phyloP scores from a whole-genome alignment of 2,113 vertebrate genomes.

The Bettongia penicillata region DNA sequence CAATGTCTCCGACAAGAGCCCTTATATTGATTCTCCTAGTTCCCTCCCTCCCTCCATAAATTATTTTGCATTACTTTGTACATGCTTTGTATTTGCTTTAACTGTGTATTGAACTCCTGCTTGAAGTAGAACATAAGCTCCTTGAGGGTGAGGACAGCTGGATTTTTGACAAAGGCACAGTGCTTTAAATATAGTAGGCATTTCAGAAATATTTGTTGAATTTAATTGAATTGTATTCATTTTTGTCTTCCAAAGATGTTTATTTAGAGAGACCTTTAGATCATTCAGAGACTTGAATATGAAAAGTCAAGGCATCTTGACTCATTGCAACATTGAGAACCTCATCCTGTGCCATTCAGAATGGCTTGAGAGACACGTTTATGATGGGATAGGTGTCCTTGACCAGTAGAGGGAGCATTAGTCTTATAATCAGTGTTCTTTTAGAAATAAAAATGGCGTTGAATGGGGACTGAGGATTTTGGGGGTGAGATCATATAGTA shows the following conservation, averaged over 20 bases:
- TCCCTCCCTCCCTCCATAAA: neutral
- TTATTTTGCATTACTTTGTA: neutral
- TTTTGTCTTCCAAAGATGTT: neutral
- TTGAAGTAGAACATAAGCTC: neutral
- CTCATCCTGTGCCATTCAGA: neutral
- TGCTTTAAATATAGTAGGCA: neutral
- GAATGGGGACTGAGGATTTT: constrained; percentile 2
- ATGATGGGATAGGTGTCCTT: constrained; percentile 32
- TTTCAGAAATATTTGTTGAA: neutral
- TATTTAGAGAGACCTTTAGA: neutral
- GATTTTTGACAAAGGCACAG: neutral
- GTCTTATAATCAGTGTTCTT: constrained; percentile 37
- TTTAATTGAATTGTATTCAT: neutral
- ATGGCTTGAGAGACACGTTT: neutral
- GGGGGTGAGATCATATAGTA: constrained; percentile 25
- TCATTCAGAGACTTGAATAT: constrained; percentile 13
- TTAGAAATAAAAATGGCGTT: neutral
- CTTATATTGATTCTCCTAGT: neutral
- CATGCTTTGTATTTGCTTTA: neutral
- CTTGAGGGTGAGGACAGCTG: neutral
- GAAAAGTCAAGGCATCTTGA: constrained; percentile 32
- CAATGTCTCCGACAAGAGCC: neutral
- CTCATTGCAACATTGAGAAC: neutral
- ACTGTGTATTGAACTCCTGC: neutral
- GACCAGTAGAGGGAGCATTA: constrained; percentile 59